Conservation (phyloP, 2,888 invertebrate genomes). For the Brachypterus glaber region DNA sequence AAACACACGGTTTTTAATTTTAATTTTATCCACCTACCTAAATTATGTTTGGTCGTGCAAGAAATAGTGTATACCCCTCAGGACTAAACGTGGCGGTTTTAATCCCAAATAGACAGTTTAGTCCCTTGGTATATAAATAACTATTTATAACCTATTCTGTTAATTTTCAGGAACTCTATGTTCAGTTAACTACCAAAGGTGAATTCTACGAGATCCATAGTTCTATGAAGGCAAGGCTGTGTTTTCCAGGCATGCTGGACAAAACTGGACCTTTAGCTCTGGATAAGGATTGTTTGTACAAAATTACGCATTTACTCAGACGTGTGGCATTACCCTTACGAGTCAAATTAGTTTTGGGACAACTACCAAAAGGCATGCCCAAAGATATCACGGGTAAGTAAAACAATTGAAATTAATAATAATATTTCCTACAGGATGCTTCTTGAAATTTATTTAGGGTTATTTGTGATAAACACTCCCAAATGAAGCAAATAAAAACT, state of each 20-base stretch:
- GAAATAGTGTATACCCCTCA: no score
- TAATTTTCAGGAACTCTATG: slow-evolving; percentile 57
- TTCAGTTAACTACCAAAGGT: slow-evolving; percentile 65
- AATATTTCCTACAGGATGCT: no score
- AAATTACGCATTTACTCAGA: slow-evolving; percentile 45
- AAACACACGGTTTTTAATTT: no score
- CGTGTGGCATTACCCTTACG: slow-evolving; percentile 50
- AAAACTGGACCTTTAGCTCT: slow-evolving; percentile 42
- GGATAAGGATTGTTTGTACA: slow-evolving; percentile 44
- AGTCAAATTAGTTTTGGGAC: slow-evolving; percentile 51
- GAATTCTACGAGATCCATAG: slow-evolving; percentile 61
- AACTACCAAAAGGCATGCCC: slow-evolving; percentile 50
- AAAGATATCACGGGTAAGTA: slow-evolving; percentile 53
- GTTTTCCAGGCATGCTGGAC: slow-evolving; percentile 45
- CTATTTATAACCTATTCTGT: no score
- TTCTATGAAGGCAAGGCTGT: slow-evolving; percentile 48
- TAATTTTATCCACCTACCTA: no score
- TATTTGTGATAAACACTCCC: no score
- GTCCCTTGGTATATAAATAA: no score
- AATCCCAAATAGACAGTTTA: no score
- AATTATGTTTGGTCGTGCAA: no score
- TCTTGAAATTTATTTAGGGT: no score
- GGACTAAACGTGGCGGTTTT: no score
- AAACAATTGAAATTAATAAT: neutral
- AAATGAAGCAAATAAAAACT: no score